Evolutionary conservation across 2,888 invertebrate genomes (phyloP).

Genomic region (Pseudococcus viburni): DNA sequence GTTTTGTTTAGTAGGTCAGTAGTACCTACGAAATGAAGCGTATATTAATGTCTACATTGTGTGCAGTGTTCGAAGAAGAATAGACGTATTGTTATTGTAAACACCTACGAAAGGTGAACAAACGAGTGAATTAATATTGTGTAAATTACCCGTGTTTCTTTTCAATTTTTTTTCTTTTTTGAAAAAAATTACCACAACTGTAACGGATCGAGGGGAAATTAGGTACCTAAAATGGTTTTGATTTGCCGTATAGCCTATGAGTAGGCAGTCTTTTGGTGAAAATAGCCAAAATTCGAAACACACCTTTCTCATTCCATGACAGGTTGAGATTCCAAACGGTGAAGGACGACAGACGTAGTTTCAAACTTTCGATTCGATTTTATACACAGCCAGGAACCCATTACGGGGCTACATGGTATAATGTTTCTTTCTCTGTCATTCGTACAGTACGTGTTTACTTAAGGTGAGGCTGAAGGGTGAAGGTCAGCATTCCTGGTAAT

Average conservation of each 20-base stretch:
- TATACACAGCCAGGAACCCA: not conserved
- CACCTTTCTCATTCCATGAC: not conserved
- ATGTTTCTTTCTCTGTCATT: not conserved
- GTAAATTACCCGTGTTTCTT: not conserved
- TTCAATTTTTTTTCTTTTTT: not conserved
- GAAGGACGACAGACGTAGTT: not conserved
- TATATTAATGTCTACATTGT: conserved; percentile 17
- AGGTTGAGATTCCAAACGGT: not conserved
- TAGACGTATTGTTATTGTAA: conserved; percentile 17
- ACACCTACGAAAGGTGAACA: conserved; percentile 28
- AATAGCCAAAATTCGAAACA: too few relatives aligned
- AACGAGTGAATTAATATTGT: conserved; percentile 16
- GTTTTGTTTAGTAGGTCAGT: conserved; percentile 34
- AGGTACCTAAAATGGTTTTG: too few relatives aligned
- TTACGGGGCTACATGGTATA: not conserved
- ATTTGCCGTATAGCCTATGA: too few relatives aligned
- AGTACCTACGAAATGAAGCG: conserved; percentile 36
- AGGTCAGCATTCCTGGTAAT: conserved; percentile 63
- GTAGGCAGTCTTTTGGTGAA: too few relatives aligned
- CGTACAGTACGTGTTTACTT: conserved; percentile 27
- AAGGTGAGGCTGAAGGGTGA: conserved; percentile 62
- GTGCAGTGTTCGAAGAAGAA: not conserved
- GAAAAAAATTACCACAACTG: not conserved
- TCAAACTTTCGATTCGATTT: not conserved
- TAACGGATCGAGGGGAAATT: too few relatives aligned